phyloP scores from a whole-genome alignment of 35 echinoderm and acorn worm species.

The Diadema setosum region DNA sequence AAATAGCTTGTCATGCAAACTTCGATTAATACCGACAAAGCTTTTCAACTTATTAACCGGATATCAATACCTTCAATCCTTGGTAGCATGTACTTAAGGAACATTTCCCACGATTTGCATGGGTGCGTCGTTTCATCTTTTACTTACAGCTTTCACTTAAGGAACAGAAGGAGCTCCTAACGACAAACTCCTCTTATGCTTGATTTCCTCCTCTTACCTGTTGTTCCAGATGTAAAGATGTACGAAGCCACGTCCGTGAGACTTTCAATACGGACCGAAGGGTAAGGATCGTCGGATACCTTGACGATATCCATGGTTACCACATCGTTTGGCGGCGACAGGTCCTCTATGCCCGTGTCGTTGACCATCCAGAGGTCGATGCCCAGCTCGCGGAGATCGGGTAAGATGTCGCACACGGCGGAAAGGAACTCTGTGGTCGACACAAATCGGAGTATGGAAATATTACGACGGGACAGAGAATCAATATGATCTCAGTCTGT shows the following conservation, averaged over 20 bases:
- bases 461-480: too few relatives aligned
- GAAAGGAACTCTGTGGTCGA: neutral
- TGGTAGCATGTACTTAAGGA: too few relatives aligned
- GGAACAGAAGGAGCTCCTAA: neutral
- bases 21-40: too few relatives aligned
- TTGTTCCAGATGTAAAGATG: conserved; percentile 59
- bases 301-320: conserved; percentile 2
- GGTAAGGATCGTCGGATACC: neutral
- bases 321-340: neutral
- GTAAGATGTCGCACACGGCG: neutral
- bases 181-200: neutral
- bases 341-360: neutral
- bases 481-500: too few relatives aligned
- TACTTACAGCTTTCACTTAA: neutral
- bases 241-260: conserved; percentile 8
- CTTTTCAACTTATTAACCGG: too few relatives aligned
- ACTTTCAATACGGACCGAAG: neutral
- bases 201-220: neutral
- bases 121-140: neutral
- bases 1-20: too few relatives aligned
- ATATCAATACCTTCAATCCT: too few relatives aligned
- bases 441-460: too few relatives aligned
- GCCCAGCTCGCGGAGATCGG: neutral
- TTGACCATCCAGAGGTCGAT: neutral
- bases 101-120: too few relatives aligned